Evolutionary conservation across 2,113 vertebrate species (phyloP).

Genomic region (Cercocebus atys): DNA sequence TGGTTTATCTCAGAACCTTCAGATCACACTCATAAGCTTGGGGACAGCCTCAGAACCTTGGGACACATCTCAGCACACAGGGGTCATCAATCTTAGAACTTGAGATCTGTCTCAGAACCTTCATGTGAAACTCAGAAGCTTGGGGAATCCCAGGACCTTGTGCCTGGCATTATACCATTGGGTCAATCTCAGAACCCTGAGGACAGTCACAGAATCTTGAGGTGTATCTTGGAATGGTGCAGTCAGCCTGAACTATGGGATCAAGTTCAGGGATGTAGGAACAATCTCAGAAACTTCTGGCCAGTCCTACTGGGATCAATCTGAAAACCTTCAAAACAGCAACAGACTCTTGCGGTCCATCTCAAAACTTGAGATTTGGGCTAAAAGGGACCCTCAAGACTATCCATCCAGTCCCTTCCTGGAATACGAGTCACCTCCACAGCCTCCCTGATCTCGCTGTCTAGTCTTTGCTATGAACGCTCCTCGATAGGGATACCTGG

Average conservation of each 20-base stretch:
- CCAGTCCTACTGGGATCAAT: background rate
- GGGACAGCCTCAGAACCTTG: background rate
- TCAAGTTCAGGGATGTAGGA: background rate
- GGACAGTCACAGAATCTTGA: background rate
- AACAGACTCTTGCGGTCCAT: background rate
- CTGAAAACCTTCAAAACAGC: background rate
- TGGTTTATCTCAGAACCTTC: background rate
- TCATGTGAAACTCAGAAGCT: background rate
- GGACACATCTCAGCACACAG: too few relatives aligned
- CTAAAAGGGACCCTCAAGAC: background rate
- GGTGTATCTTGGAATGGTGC: too few relatives aligned
- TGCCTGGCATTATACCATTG: background rate
- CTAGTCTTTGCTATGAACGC: background rate
- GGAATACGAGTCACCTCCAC: background rate
- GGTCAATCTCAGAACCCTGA: background rate
- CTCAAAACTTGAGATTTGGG: background rate
- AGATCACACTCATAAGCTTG: background rate
- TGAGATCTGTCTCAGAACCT: background rate
- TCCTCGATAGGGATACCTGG: background rate
- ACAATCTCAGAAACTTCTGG: background rate
- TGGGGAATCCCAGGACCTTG: background rate
- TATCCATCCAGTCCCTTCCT: background rate
- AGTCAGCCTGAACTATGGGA: background rate
- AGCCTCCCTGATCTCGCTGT: background rate
- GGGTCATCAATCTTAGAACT: background rate